These are phyloP conservation scores for Rhinoraja longicauda DNA, from an alignment of 2,797 vertebrate genomes.

Conservation along the genomic window DNA sequence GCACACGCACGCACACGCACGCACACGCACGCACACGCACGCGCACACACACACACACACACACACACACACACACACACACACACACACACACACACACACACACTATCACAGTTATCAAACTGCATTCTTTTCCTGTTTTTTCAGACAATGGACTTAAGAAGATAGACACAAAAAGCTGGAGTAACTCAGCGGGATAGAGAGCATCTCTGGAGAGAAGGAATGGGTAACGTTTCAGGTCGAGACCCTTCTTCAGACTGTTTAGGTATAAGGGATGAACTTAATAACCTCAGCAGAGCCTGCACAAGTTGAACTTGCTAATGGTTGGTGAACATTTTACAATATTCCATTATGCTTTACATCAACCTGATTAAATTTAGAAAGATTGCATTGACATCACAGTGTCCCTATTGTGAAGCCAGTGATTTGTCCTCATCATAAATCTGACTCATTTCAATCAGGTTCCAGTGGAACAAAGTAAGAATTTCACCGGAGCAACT, in stretches of 20 bases:
- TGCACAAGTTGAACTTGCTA: neutral
- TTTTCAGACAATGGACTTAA: neutral
- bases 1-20: neutral
- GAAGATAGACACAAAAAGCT: too few species aligned
- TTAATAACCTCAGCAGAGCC: neutral
- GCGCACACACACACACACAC: neutral
- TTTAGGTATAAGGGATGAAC: too few species aligned
- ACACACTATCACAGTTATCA: neutral
- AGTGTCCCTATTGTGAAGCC: constrained; percentile 41
- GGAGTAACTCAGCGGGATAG: too few species aligned
- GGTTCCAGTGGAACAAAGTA: constrained; percentile 36
- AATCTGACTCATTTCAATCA: constrained; percentile 40
- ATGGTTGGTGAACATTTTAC: neutral
- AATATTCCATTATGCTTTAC: neutral
- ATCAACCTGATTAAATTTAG: neutral
- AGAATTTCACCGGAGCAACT: constrained; percentile 43
- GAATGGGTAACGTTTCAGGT: too few species aligned
- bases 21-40: neutral
- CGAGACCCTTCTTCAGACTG: too few species aligned
- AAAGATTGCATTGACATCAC: constrained; percentile 22
- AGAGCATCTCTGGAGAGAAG: too few species aligned
- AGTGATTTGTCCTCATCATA: constrained; percentile 40
- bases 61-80: neutral
- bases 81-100: neutral
- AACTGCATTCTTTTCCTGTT: neutral